Evolutionary conservation across 2,888 invertebrate species (phyloP).

Genomic region (Ferrisia virgata): DNA sequence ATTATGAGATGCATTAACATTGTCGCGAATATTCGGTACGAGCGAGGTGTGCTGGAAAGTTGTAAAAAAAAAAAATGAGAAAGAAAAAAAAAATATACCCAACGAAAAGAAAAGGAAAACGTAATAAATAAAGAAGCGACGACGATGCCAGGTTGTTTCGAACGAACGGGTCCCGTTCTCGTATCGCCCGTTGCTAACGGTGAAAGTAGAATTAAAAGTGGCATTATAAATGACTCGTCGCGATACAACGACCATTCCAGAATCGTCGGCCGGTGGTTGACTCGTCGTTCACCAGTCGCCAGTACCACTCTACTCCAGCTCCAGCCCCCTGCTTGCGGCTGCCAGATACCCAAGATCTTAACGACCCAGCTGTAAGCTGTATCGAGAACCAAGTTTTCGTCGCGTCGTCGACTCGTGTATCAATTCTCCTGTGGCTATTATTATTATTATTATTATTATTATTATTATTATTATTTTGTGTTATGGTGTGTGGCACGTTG

Average conservation of each 20-base stretch:
- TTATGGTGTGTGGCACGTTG: too few species aligned
- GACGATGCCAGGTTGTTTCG: neutral
- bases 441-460: too few species aligned
- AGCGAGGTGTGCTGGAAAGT: neutral
- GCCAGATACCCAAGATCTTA: too few species aligned
- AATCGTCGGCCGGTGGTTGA: neutral
- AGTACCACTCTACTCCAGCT: neutral
- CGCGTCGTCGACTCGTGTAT: too few species aligned
- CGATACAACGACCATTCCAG: neutral
- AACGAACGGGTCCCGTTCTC: neutral
- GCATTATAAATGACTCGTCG: neutral
- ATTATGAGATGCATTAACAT: too few species aligned
- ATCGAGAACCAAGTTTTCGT: too few species aligned
- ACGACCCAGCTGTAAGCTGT: too few species aligned
- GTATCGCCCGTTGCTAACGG: neutral
- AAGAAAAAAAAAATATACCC: too few species aligned
- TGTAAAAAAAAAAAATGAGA: neutral
- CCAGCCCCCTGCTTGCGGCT: neutral
- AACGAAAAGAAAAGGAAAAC: neutral
- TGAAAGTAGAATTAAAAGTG: constrained; percentile 4
- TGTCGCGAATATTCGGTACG: too few species aligned
- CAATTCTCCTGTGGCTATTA: too few species aligned
- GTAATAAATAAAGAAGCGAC: neutral
- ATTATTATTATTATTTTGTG: too few species aligned
- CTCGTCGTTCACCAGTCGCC: neutral